A percentile compares a stretch with the other conserved stretches of the same genome.
These are phyloP conservation scores for Fragum sueziense DNA, from an alignment of 2,888 invertebrate species.

Conservation along the genomic window DNA sequence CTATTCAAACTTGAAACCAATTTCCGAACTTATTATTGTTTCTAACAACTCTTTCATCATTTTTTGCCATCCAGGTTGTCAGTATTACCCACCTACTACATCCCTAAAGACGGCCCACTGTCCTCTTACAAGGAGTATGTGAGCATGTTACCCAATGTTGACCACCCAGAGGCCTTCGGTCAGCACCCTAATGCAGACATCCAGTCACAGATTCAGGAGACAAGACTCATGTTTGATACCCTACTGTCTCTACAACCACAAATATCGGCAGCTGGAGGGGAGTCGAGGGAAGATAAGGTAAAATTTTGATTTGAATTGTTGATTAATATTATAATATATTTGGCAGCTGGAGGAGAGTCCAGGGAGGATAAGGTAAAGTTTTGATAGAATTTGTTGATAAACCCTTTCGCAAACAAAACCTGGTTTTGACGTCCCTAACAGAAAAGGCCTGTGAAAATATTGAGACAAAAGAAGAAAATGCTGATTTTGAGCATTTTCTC, in stretches of 20 bases:
- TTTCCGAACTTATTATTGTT: too few relatives aligned
- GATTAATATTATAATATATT: too few relatives aligned
- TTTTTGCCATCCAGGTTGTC: slow-evolving; percentile 86
- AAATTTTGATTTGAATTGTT: too few relatives aligned
- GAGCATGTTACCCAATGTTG: slow-evolving; percentile 89
- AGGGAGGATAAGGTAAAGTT: slow-evolving; percentile 87
- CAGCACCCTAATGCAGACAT: slow-evolving; percentile 96
- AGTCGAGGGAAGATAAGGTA: slow-evolving; percentile 89
- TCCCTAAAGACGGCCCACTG: slow-evolving; percentile 91
- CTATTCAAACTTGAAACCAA: too few relatives aligned
- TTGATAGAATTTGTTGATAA: too few relatives aligned
- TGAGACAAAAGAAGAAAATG: too few relatives aligned
- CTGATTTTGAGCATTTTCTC: too few relatives aligned
- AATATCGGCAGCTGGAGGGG: slow-evolving; percentile 82
- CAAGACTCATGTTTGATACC: slow-evolving; percentile 89
- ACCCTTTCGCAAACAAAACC: too few relatives aligned
- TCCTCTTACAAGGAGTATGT: slow-evolving; percentile 92
- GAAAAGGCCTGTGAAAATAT: too few relatives aligned
- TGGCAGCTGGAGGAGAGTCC: slow-evolving; percentile 83
- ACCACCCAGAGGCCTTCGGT: slow-evolving; percentile 94
- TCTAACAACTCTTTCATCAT: neutral
- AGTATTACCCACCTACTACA: slow-evolving; percentile 89
- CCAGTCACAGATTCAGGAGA: slow-evolving; percentile 91
- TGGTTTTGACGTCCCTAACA: too few relatives aligned
- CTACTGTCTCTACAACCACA: slow-evolving; percentile 90